Evolutionary conservation across 2,113 vertebrate genomes (phyloP).

Genomic region (Steatornis caripensis): DNA sequence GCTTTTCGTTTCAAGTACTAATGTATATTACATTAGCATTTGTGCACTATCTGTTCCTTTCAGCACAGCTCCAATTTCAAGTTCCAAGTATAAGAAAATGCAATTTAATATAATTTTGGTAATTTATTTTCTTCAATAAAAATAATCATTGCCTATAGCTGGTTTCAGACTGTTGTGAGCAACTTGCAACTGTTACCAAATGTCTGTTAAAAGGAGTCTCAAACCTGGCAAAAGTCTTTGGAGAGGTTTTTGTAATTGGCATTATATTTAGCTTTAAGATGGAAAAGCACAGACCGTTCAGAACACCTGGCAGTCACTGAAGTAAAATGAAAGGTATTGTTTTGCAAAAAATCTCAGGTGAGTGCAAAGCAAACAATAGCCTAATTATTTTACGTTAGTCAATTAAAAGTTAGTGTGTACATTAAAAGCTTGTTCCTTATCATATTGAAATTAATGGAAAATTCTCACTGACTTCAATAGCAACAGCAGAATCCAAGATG

Average conservation of each 20-base stretch:
- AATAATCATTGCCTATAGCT: background rate
- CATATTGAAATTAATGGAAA: background rate
- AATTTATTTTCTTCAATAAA: slow-evolving; percentile 53
- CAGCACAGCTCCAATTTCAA: slow-evolving; percentile 4
- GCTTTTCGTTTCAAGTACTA: slow-evolving; percentile 18
- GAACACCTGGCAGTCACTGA: slow-evolving; percentile 11
- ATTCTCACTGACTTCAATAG: background rate
- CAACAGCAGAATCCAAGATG: background rate
- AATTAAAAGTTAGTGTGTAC: background rate
- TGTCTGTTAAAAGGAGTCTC: background rate
- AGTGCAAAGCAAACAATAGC: background rate
- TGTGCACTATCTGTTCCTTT: background rate
- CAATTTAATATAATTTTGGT: slow-evolving; percentile 21
- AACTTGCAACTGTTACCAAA: background rate
- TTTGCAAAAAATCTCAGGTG: background rate
- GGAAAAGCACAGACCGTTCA: background rate
- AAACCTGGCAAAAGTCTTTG: background rate
- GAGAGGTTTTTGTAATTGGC: background rate
- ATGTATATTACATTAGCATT: background rate
- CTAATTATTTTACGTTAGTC: background rate
- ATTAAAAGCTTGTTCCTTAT: background rate
- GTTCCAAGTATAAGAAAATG: background rate
- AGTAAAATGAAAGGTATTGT: slow-evolving; percentile 6
- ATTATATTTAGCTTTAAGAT: background rate
- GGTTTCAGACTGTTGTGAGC: background rate